Conservation (phyloP, 2,888 invertebrate species). For the Andrena haemorrhoa region DNA sequence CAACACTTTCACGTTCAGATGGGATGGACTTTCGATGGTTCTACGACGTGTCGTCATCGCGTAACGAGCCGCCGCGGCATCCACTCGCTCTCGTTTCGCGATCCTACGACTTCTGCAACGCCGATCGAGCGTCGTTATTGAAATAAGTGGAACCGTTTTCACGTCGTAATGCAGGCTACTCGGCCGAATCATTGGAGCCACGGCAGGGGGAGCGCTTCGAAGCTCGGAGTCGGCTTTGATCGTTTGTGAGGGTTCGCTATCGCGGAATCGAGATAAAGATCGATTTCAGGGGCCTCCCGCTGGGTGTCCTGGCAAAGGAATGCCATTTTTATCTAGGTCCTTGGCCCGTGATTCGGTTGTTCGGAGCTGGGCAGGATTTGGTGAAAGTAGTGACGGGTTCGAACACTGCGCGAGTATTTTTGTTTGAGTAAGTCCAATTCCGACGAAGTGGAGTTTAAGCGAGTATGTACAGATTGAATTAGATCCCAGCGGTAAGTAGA, state of each 20-base stretch:
- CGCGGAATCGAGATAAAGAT: too few species aligned
- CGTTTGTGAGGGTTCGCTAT: too few species aligned
- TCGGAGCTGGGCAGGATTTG: not conserved
- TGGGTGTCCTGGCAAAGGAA: not conserved
- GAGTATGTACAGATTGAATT: too few species aligned
- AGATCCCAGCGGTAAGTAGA: too few species aligned
- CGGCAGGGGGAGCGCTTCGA: not conserved
- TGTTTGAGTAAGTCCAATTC: not conserved
- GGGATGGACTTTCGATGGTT: slow-evolving; percentile 64
- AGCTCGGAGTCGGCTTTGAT: not conserved
- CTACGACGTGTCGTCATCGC: slow-evolving; percentile 56
- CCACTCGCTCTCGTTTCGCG: slow-evolving; percentile 6
- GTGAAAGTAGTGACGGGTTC: not conserved
- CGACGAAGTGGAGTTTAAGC: too few species aligned
- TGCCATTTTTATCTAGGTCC: not conserved
- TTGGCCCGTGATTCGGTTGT: not conserved
- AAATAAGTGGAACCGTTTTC: slow-evolving; percentile 37
- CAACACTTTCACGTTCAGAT: slow-evolving; percentile 68
- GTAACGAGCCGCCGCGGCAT: slow-evolving; percentile 42
- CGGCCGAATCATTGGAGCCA: not conserved
- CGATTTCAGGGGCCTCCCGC: too few species aligned
- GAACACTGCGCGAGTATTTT: not conserved
- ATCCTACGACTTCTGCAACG: slow-evolving; percentile 3
- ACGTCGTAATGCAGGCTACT: not conserved
- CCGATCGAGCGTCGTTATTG: slow-evolving; percentile 46